Percentiles rank a stretch among this genome's conserved stretches.
Evolutionary conservation across 2,797 vertebrate genomes (phyloP).

Genomic region (Pangasius mekongensis): DNA sequence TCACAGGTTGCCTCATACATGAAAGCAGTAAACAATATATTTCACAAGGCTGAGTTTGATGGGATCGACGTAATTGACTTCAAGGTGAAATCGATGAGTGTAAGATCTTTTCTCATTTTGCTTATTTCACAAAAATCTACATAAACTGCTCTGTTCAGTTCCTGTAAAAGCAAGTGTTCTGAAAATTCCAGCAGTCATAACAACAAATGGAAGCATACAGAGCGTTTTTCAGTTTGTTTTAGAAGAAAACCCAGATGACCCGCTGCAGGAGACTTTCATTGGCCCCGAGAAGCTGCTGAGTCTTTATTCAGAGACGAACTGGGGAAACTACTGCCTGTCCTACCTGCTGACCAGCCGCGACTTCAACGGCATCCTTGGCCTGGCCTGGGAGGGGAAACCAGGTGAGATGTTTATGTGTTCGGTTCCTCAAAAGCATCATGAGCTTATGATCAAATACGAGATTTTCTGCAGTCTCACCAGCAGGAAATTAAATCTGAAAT

Average conservation of each 20-base stretch:
- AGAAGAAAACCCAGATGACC: slow-evolving; percentile 64
- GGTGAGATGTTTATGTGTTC: slow-evolving; percentile 65
- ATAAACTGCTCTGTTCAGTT: neutral
- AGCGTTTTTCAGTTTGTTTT: slow-evolving; percentile 67
- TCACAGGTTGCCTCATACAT: slow-evolving; percentile 74
- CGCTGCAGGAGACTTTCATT: slow-evolving; percentile 69
- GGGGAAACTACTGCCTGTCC: slow-evolving; percentile 82
- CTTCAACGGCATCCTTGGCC: slow-evolving; percentile 79
- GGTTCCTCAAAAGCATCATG: neutral
- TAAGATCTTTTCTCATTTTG: slow-evolving; percentile 63
- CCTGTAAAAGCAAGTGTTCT: no score
- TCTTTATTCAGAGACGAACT: slow-evolving; percentile 76
- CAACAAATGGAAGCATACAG: neutral
- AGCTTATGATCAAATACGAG: neutral
- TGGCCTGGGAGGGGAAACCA: slow-evolving; percentile 80
- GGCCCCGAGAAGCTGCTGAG: slow-evolving; percentile 81
- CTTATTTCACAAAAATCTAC: neutral
- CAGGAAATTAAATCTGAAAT: neutral
- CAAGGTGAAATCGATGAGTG: slow-evolving; percentile 79
- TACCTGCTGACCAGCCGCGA: slow-evolving; percentile 83
- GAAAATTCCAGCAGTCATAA: neutral
- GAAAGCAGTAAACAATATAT: slow-evolving; percentile 79
- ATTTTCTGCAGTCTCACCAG: neutral
- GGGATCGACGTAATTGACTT: slow-evolving; percentile 80
- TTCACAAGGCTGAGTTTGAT: slow-evolving; percentile 75